Evolutionary conservation across 1,140 invertebrate species (phyloP).

Genomic region (Drosophila miranda): DNA sequence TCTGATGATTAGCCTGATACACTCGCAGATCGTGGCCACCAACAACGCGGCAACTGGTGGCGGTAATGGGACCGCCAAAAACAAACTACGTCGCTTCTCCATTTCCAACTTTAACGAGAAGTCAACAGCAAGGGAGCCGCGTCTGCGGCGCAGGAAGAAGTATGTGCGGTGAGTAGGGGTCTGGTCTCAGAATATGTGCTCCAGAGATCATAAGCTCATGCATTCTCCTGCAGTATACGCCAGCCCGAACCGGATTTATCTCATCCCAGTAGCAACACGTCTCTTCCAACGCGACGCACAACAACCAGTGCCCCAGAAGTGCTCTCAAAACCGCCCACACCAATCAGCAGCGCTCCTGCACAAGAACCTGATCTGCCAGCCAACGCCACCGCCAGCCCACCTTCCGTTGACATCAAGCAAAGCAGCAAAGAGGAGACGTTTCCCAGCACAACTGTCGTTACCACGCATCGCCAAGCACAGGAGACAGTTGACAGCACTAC

Average conservation of each 20-base stretch:
- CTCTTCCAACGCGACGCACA: conserved; percentile 37
- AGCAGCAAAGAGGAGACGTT: conserved; percentile 51
- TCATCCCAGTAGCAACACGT: conserved; percentile 44
- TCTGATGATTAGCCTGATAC: conserved; percentile 91
- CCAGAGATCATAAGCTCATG: neutral
- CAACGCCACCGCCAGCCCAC: conserved; percentile 7
- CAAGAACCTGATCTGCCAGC: conserved; percentile 16
- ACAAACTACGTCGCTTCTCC: conserved; percentile 73
- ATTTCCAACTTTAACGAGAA: conserved; percentile 59
- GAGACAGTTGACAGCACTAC: conserved; percentile 19
- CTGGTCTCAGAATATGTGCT: too few species aligned
- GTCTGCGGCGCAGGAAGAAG: conserved; percentile 70
- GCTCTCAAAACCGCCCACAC: conserved; percentile 19
- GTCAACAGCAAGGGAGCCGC: conserved; percentile 62
- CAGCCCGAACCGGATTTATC: conserved; percentile 51
- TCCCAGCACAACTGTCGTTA: conserved; percentile 55
- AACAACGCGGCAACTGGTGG: conserved; percentile 77
- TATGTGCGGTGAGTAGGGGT: conserved; percentile 70
- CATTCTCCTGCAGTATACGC: conserved; percentile 34
- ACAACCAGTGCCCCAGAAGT: conserved; percentile 23
- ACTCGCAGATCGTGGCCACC: conserved; percentile 95
- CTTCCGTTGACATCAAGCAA: conserved; percentile 18
- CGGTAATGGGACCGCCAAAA: conserved; percentile 48
- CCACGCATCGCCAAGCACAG: conserved; percentile 15
- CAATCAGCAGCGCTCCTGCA: neutral